Evolutionary conservation across 2,113 vertebrate genomes (phyloP), one percentile per base, ranked within the genome.

Genomic region (Rhynchomys soricoides): DNA sequence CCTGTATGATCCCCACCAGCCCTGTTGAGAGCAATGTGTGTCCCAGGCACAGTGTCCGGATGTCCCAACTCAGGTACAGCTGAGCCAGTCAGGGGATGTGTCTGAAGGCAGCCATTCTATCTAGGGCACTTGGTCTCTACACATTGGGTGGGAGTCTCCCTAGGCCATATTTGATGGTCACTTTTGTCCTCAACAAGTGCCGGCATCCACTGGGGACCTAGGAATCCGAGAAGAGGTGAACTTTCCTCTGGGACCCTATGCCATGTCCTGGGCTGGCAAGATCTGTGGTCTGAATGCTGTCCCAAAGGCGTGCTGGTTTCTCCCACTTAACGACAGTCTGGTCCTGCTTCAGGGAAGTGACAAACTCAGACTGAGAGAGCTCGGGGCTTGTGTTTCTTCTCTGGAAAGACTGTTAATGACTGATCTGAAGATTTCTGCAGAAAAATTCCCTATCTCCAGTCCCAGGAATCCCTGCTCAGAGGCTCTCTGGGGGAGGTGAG

Each of bases 321-420:
- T 68, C 92, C 78, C 52, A 17, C n/a, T 40, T 16, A 55, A 6
- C 0, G 52, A 59, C 22, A 0, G 62, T 59, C 45, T 26, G 70
- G 73, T 16, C 57, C 50, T 64, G 8, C 52, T 79, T 93, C 11
- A 17, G 91, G 34, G 40, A 66, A 40, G 52, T 74, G 90, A 37
- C 43, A 64, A 75, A 52, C 11, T 75, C 74, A 19, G 37, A 93
- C 43, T 2, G 31, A 31, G 74, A 9, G 40, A 45, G 43, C 52
- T 66, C 22, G 17, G 86, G 87, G 52, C 50, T 34, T 50, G 31
- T 89, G 78, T 66, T 79, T 86, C 97, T 96, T 82, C 91, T 94
- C 86, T 83, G 34, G 5, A n/a, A 48, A 86, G 91, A 83, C 94
- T 86, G 78, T 96, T 96, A 66, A 77, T 15, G 24, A 68, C 83